Percentiles rank a stretch among this genome's conserved stretches.
phyloP scores from a whole-genome alignment of 2,113 vertebrate species.

The Procavia capensis region DNA sequence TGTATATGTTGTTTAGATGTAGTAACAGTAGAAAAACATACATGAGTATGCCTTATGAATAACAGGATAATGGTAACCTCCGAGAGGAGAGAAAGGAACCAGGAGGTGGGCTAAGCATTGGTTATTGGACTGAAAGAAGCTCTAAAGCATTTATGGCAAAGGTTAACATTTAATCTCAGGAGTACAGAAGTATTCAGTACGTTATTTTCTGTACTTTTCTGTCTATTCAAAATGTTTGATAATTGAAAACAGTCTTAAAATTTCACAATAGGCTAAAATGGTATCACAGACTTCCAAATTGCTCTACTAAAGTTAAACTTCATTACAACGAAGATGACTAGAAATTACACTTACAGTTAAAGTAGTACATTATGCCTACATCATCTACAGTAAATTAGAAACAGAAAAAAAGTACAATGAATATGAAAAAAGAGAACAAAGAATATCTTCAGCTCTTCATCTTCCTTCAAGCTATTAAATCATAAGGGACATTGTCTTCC shows the following conservation, averaged over 20 bases:
- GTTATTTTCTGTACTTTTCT: not conserved
- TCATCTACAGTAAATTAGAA: constrained; percentile 19
- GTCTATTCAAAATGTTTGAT: not conserved
- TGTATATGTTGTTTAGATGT: not conserved
- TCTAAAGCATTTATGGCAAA: constrained; percentile 6
- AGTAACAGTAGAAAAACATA: not conserved
- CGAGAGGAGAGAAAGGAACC: not conserved
- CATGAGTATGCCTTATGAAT: not conserved
- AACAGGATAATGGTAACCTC: not conserved
- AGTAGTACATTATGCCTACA: not conserved
- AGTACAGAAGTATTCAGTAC: not conserved
- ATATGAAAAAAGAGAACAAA: not conserved
- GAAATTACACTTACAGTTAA: not conserved
- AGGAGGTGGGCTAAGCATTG: not conserved
- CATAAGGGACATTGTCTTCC: not conserved
- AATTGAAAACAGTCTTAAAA: constrained; percentile 20
- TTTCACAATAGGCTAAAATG: not conserved
- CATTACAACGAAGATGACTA: not conserved
- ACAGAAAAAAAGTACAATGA: constrained; percentile 6
- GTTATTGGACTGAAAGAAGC: not conserved
- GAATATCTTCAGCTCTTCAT: not conserved
- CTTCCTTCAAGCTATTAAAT: constrained; percentile 17
- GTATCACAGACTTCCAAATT: constrained; percentile 9
- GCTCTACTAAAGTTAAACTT: constrained; percentile 17
- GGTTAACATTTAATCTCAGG: not conserved